Evolutionary conservation across 2,797 vertebrate genomes (phyloP).

Genomic region (Sebastes oblongus): DNA sequence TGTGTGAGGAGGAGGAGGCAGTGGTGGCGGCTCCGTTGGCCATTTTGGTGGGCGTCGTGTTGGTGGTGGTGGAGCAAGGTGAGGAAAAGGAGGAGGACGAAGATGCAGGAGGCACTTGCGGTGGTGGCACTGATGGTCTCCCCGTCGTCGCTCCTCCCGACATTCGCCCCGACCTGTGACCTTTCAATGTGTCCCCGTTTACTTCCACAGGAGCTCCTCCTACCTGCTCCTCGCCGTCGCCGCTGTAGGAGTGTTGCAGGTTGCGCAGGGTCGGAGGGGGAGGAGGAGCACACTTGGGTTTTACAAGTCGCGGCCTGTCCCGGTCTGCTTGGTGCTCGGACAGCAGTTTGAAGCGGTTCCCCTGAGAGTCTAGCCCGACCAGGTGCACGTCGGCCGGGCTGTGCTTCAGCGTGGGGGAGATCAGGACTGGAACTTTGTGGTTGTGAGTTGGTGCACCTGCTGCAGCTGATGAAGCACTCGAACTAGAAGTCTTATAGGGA

Average conservation of each 20-base stretch:
- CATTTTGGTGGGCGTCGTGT: slow-evolving; percentile 86
- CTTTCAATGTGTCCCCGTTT: slow-evolving; percentile 85
- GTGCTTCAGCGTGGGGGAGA: slow-evolving; percentile 96
- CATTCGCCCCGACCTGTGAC: slow-evolving; percentile 83
- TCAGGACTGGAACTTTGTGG: slow-evolving; percentile 98
- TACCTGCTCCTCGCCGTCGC: slow-evolving; percentile 83
- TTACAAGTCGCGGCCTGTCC: slow-evolving; percentile 93
- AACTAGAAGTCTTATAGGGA: slow-evolving; percentile 84
- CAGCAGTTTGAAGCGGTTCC: slow-evolving; percentile 98
- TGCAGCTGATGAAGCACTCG: slow-evolving; percentile 58
- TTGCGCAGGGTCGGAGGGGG: slow-evolving; percentile 92
- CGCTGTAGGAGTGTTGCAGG: slow-evolving; percentile 84
- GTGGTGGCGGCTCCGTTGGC: slow-evolving; percentile 85
- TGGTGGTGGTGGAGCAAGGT: slow-evolving; percentile 79
- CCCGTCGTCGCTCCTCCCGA: slow-evolving; percentile 84
- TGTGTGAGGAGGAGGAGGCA: slow-evolving; percentile 43
- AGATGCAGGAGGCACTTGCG: slow-evolving; percentile 86
- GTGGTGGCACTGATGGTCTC: slow-evolving; percentile 86
- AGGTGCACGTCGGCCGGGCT: slow-evolving; percentile 93
- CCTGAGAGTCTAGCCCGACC: slow-evolving; percentile 98
- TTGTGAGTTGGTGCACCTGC: slow-evolving; percentile 87
- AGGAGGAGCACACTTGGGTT: slow-evolving; percentile 98
- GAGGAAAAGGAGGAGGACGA: slow-evolving; percentile 79
- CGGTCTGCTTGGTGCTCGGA: slow-evolving; percentile 93
- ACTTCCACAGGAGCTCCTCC: slow-evolving; percentile 72